These are phyloP conservation scores for Caenorhabditis drosophilae DNA, from an alignment of 2,888 invertebrate species.

Conservation along the genomic window DNA sequence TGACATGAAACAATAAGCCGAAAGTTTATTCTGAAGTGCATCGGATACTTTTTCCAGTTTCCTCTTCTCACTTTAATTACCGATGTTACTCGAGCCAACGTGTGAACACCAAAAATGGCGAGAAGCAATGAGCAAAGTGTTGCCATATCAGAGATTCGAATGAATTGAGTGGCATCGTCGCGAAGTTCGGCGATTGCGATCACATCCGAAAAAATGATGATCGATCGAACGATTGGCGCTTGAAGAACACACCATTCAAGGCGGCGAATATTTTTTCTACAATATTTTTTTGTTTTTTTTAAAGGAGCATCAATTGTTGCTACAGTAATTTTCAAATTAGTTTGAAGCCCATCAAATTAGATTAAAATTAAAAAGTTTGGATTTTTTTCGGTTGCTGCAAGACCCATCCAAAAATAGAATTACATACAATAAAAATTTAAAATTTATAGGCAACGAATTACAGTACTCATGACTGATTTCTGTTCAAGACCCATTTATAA, in stretches of 20 bases:
- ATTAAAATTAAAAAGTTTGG: neutral
- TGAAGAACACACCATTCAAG: conserved; percentile 67
- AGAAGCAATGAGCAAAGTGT: conserved; percentile 61
- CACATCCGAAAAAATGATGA: conserved; percentile 60
- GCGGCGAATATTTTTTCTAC: conserved; percentile 58
- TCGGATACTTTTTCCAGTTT: too few species aligned
- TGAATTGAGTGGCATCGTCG: conserved; percentile 44
- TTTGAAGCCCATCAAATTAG: conserved; percentile 9
- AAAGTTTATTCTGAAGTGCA: conserved; percentile 63
- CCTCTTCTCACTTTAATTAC: too few species aligned
- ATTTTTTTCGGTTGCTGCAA: too few species aligned
- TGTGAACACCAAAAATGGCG: conserved; percentile 67
- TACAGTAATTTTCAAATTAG: too few species aligned
- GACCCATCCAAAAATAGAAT: too few species aligned
- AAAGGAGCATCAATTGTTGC: too few species aligned
- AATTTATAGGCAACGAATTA: too few species aligned
- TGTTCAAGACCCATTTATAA: too few species aligned
- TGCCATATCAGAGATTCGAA: conserved; percentile 63
- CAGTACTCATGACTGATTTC: too few species aligned
- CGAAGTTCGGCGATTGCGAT: conserved; percentile 55
- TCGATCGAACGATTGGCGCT: conserved; percentile 65
- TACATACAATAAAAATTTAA: too few species aligned
- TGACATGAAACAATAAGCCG: conserved; percentile 65
- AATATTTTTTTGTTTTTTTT: too few species aligned
- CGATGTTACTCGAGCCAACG: conserved; percentile 61